Evolutionary conservation across 2,113 vertebrate genomes (phyloP).

Genomic region (Myiagra hebetior): DNA sequence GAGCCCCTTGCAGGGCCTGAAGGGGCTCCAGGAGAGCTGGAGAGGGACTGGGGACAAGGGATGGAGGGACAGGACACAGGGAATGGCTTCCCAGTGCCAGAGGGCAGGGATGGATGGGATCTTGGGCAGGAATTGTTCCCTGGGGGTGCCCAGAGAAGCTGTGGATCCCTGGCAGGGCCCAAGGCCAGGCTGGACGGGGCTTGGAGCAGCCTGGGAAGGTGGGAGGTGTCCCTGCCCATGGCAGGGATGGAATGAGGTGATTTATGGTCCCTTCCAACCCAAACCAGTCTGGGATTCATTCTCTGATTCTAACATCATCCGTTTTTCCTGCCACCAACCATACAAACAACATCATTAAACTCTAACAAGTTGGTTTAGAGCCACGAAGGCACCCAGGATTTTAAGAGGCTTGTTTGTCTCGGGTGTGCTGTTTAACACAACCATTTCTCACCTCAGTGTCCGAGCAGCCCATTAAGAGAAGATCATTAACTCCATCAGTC

Average conservation of each 20-base stretch:
- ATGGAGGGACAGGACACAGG: neutral
- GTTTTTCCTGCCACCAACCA: neutral
- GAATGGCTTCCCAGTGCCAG: neutral
- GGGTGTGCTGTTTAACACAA: neutral
- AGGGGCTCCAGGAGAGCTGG: neutral
- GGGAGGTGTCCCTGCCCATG: neutral
- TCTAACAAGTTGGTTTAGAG: neutral
- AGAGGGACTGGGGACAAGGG: neutral
- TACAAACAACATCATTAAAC: neutral
- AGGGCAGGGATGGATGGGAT: rapidly evolving
- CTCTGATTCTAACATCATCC: neutral
- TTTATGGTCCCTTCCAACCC: neutral
- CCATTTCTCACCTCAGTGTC: neutral
- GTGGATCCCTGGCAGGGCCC: neutral
- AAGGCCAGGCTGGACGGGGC: neutral
- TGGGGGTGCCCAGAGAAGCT: neutral
- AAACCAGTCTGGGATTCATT: neutral
- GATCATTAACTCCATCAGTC: neutral
- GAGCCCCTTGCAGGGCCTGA: rapidly evolving
- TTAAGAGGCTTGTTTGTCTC: neutral
- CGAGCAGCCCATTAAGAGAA: neutral
- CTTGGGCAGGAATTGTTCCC: neutral
- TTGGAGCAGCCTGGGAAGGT: neutral
- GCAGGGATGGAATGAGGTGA: neutral
- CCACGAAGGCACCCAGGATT: neutral